Evolutionary conservation across 2,888 invertebrate genomes (phyloP).

Genomic region (Carterocephalus palaemon): DNA sequence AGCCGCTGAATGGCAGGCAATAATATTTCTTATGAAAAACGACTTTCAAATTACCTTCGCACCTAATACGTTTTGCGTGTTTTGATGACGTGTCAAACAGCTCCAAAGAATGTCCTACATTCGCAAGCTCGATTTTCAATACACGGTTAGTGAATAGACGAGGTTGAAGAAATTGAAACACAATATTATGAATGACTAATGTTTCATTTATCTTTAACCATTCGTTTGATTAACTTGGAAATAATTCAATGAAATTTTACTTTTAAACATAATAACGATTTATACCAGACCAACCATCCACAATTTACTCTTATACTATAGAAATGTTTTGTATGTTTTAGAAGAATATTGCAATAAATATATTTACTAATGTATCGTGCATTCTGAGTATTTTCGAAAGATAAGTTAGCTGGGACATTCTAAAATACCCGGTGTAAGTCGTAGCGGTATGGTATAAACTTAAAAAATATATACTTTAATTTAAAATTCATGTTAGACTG

Average conservation of each 20-base stretch:
- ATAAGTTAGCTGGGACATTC: not conserved
- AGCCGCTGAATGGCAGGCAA: no score
- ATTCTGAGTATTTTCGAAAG: not conserved
- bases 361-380: not conserved
- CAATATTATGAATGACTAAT: no score
- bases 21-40: constrained; percentile 6
- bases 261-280: no score
- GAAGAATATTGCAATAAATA: not conserved
- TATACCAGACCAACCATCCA: not conserved
- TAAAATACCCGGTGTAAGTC: no score
- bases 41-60: not conserved
- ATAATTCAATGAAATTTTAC: no score
- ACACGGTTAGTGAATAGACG: no score
- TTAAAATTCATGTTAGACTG: no score
- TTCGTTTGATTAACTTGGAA: no score
- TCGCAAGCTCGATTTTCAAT: constrained; percentile 2
- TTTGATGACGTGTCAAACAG: not conserved
- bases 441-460: not conserved
- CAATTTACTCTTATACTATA: not conserved
- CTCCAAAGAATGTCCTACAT: not conserved
- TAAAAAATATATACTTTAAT: no score
- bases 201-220: no score
- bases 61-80: not conserved
- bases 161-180: no score
- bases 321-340: constrained; percentile 1